Evolutionary conservation across 2,113 vertebrate species (phyloP).

Genomic region (Columba livia): DNA sequence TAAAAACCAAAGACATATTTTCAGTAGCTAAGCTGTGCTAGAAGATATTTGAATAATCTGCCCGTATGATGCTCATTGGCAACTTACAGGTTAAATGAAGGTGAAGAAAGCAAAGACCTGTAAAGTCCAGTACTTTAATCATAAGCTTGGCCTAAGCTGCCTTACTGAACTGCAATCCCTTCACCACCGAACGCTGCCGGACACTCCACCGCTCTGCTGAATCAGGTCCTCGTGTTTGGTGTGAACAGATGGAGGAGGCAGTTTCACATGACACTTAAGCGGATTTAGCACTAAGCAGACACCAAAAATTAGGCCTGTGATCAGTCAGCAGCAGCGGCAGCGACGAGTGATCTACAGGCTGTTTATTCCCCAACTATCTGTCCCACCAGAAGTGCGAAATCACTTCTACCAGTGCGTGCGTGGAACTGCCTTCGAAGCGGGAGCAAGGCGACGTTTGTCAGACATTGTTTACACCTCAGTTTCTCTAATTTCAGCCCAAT

Average conservation of each 20-base stretch:
- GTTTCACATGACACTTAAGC: not conserved
- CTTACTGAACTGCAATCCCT: not conserved
- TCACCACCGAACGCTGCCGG: not conserved
- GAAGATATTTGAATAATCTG: not conserved
- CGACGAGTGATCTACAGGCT: not conserved
- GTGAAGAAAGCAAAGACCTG: not conserved
- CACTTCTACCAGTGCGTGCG: not conserved
- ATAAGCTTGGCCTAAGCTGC: not conserved
- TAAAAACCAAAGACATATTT: not conserved
- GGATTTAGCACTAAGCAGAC: not conserved
- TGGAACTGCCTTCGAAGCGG: not conserved
- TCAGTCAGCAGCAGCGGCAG: not conserved
- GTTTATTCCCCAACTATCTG: not conserved
- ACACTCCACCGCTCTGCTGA: not conserved
- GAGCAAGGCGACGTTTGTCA: not conserved
- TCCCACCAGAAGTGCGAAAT: not conserved
- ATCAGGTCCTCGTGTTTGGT: not conserved
- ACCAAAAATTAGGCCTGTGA: not conserved
- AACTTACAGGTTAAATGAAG: not conserved
- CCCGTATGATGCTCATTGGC: not conserved
- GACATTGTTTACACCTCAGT: not conserved
- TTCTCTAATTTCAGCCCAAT: not conserved
- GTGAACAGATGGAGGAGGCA: not conserved
- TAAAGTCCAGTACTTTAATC: not conserved
- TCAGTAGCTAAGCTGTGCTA: not conserved